phyloP scores from a whole-genome alignment of 2,888 invertebrate species.

The Candidula unifasciata region DNA sequence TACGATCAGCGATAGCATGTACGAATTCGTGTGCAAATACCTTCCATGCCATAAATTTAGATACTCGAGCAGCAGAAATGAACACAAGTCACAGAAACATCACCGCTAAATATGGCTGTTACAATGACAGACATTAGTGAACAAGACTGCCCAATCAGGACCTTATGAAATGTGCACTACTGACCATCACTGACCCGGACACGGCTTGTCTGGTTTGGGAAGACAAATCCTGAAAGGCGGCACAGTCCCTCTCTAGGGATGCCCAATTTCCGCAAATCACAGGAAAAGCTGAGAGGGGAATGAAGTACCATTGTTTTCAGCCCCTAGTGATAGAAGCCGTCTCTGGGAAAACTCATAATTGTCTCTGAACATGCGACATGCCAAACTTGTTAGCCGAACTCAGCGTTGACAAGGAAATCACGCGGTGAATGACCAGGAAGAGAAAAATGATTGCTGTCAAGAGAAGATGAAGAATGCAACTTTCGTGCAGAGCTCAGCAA shows the following conservation, averaged over 20 bases:
- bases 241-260: slow-evolving; percentile 29
- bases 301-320: slow-evolving; percentile 23
- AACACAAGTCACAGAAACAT: too few relatives aligned
- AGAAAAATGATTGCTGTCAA: slow-evolving; percentile 10
- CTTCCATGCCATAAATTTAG: too few relatives aligned
- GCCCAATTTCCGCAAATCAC: slow-evolving; percentile 30
- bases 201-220: too few relatives aligned
- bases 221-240: neutral
- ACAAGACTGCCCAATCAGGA: too few relatives aligned
- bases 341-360: slow-evolving; percentile 30
- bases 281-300: neutral
- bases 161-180: too few relatives aligned
- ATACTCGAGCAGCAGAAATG: too few relatives aligned
- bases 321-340: neutral
- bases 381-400: slow-evolving; percentile 27
- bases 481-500: slow-evolving; percentile 45
- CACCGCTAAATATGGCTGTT: too few relatives aligned
- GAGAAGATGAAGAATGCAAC: slow-evolving; percentile 34
- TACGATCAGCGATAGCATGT: too few relatives aligned
- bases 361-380: slow-evolving; percentile 41
- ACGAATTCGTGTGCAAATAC: too few relatives aligned
- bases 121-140: too few relatives aligned
- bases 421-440: neutral
- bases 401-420: slow-evolving; percentile 26
- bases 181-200: too few relatives aligned